Conservation (phyloP, 2,888 invertebrate genomes). For the Epiblema foenella region DNA sequence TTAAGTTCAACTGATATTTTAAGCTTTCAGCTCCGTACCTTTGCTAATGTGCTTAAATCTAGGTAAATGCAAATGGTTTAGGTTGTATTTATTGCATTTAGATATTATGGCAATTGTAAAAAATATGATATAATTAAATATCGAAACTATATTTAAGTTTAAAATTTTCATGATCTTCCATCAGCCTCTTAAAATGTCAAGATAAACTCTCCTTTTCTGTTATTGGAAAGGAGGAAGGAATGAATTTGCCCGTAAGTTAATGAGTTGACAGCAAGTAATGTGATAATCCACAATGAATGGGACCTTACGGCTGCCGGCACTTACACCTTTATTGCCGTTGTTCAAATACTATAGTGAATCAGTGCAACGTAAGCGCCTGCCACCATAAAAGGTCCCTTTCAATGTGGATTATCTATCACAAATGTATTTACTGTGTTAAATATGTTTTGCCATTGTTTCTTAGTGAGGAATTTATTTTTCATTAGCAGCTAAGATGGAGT, state of each 20-base stretch:
- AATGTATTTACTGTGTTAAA: neutral
- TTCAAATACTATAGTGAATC: too few relatives aligned
- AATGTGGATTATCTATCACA: too few relatives aligned
- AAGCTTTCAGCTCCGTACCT: slow-evolving; percentile 73
- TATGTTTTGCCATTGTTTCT: neutral
- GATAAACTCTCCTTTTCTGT: neutral
- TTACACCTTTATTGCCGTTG: too few relatives aligned
- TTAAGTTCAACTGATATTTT: slow-evolving; percentile 71
- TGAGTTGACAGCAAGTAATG: slow-evolving; percentile 19
- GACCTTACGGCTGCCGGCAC: too few relatives aligned
- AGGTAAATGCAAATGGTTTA: slow-evolving; percentile 72
- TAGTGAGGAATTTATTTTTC: neutral
- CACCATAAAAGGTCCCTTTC: too few relatives aligned
- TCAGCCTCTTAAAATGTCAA: slow-evolving; percentile 52
- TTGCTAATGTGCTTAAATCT: slow-evolving; percentile 83
- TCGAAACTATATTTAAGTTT: slow-evolving; percentile 69
- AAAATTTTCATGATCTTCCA: slow-evolving; percentile 61
- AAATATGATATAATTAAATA: slow-evolving; percentile 72
- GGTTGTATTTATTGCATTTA: slow-evolving; percentile 83
- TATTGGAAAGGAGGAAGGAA: neutral
- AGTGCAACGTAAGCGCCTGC: too few relatives aligned
- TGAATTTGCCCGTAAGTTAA: neutral
- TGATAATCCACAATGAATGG: too few relatives aligned
- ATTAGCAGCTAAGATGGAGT: neutral
- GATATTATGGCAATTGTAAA: slow-evolving; percentile 77